Base-by-base conservation (phyloP, 2,888 invertebrate species). In the Andrena fulva region DNA sequence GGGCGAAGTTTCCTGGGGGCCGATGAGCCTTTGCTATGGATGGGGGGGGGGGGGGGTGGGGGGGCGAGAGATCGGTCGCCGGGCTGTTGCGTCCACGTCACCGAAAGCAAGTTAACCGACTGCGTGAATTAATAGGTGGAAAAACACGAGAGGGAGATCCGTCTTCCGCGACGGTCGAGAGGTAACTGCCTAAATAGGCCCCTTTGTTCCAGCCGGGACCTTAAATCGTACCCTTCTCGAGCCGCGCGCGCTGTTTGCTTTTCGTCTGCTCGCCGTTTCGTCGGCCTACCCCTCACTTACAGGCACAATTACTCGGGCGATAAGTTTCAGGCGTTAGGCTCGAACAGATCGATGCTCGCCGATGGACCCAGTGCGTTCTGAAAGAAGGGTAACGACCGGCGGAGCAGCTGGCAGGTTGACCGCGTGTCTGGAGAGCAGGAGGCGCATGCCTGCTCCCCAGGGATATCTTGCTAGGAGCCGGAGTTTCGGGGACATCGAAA, bases 401-500 rank as follows among this genome's bases (percentile, higher is more conserved):
- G 48, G 12, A 16, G 42, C 16, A 42, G 42, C 16, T 12, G 42
- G 16, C 0, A 1, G 5, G 42, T 42, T 42, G 3, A 42, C 42
- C 1, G 42, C 16, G 42, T 1, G 5, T 4, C 42, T 16, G 42
- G 16, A 16, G 42, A 12, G 12, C 12, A 12, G 4, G 1, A 42
- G 12, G 42, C 4, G 3, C 12, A 42, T 1, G 12, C 42, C 16
- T 16, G 42, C 12, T 42, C 42, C 1, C 42, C 0, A 12, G 42
- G 42, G 42, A 42, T 52, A 8, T 20, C 24, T 56, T 0, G 27
- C 27, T 42, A 12, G 54, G 20, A 56, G 12, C 10, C 20, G 12
- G 3, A 27, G 56, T 20, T 69, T 48, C 73, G n/a, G 66, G n/a
- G 56, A 52, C 77, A 62, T 63, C 66, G 82, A 75, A 68, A 69